Percentiles rank a stretch among this genome's conserved stretches.
Evolutionary conservation across 2,113 vertebrate species (phyloP).

Genomic region (Columbina picui): DNA sequence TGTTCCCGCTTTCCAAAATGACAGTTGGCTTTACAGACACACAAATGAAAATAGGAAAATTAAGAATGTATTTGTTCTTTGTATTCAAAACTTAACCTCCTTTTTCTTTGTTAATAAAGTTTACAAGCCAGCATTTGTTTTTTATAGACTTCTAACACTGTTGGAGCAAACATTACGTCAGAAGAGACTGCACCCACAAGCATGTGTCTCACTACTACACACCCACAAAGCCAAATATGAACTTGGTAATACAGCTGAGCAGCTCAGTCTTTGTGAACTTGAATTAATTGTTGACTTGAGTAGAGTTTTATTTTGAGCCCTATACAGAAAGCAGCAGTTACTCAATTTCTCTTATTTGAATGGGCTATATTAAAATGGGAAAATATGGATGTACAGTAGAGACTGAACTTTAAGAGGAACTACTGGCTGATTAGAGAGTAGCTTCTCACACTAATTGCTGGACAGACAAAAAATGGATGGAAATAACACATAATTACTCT

Average conservation of each 20-base stretch:
- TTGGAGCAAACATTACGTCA: background rate
- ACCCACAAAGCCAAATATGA: background rate
- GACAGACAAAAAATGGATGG: background rate
- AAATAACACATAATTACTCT: background rate
- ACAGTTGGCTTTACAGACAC: background rate
- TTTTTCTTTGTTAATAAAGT: background rate
- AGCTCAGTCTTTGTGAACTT: background rate
- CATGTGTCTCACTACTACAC: background rate
- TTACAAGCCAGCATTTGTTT: background rate
- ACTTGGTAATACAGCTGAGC: background rate
- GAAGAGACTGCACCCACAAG: background rate
- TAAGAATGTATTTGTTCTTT: background rate
- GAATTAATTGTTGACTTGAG: background rate
- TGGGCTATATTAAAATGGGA: background rate
- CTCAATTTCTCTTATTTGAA: background rate
- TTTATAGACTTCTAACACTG: background rate
- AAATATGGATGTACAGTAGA: background rate
- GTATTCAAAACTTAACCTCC: background rate
- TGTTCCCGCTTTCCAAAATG: background rate
- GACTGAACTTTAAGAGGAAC: background rate
- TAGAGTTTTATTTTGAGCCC: background rate
- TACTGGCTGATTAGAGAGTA: background rate
- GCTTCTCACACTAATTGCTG: background rate
- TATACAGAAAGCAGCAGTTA: background rate
- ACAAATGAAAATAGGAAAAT: background rate